Evolutionary conservation across 2,797 vertebrate genomes (phyloP).

Genomic region (Lophotriccus pileatus): DNA sequence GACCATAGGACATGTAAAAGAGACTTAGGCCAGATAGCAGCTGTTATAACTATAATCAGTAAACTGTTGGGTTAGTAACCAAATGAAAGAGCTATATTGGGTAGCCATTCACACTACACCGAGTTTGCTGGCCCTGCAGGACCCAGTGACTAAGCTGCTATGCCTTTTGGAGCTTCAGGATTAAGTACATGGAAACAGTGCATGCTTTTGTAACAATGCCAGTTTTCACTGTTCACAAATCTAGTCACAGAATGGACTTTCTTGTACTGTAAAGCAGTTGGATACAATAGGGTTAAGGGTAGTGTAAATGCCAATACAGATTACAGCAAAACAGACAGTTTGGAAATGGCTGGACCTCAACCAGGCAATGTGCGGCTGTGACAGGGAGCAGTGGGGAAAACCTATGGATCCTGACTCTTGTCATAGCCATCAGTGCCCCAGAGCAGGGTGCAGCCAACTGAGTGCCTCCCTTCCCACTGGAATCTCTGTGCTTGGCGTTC

Average conservation of each 20-base stretch:
- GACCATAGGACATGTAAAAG: not conserved
- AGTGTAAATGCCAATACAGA: not conserved
- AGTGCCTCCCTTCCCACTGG: not conserved
- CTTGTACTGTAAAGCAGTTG: not conserved
- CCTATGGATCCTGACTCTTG: not conserved
- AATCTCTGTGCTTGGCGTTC: not conserved
- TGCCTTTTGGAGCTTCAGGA: not conserved
- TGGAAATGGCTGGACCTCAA: not conserved
- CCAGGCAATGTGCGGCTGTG: not conserved
- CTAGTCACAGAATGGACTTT: not conserved
- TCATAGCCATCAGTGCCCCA: rapidly evolving
- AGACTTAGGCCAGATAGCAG: not conserved
- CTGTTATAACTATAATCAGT: not conserved
- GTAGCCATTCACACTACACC: not conserved
- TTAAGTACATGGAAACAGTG: not conserved
- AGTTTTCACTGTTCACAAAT: not conserved
- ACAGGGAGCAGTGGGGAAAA: not conserved
- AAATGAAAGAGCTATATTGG: not conserved
- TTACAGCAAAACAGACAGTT: not conserved
- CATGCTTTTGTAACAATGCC: not conserved
- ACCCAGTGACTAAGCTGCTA: not conserved
- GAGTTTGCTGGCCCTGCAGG: not conserved
- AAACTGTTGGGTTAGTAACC: not conserved
- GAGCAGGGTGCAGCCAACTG: not conserved
- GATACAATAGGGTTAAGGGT: not conserved